These are phyloP conservation scores for Bombus waltoni DNA, from an alignment of 1,140 invertebrate genomes.

Conservation along the genomic window DNA sequence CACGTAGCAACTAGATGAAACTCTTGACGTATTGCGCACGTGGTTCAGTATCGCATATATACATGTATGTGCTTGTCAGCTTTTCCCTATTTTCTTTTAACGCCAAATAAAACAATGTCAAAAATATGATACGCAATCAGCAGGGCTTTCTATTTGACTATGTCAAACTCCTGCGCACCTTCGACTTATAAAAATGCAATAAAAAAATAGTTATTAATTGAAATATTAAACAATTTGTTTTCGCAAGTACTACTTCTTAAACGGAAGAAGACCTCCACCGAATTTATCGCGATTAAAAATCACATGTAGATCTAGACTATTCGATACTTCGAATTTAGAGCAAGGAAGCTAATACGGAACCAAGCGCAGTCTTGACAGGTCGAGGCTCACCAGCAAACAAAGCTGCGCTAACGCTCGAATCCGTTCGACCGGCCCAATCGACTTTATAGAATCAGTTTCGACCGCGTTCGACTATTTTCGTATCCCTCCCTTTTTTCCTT, in stretches of 20 bases:
- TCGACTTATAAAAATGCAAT: not conserved
- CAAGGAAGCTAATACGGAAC: not conserved
- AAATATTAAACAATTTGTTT: not conserved
- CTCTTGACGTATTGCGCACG: slow-evolving; percentile 34
- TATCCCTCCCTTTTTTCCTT: slow-evolving; percentile 9
- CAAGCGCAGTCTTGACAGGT: not conserved
- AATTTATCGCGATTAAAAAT: not conserved
- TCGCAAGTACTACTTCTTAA: no score
- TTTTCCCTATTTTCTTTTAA: not conserved
- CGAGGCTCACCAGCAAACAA: slow-evolving; percentile 26
- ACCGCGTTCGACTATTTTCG: slow-evolving; percentile 21
- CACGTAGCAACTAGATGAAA: not conserved
- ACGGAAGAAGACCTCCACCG: not conserved
- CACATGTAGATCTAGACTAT: not conserved
- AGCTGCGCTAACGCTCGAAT: slow-evolving; percentile 3
- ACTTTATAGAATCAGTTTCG: slow-evolving; percentile 26
- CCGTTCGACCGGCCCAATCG: slow-evolving; percentile 1
- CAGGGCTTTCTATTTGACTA: not conserved
- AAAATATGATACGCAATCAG: not conserved
- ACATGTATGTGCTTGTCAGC: not conserved
- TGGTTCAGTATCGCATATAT: slow-evolving; percentile 35
- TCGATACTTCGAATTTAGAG: not conserved
- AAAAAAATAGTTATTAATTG: not conserved
- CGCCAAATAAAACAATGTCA: not conserved
- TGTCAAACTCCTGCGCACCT: not conserved